Conservation (phyloP, 1,140 invertebrate genomes). For the Drosophila aff. region DNA sequence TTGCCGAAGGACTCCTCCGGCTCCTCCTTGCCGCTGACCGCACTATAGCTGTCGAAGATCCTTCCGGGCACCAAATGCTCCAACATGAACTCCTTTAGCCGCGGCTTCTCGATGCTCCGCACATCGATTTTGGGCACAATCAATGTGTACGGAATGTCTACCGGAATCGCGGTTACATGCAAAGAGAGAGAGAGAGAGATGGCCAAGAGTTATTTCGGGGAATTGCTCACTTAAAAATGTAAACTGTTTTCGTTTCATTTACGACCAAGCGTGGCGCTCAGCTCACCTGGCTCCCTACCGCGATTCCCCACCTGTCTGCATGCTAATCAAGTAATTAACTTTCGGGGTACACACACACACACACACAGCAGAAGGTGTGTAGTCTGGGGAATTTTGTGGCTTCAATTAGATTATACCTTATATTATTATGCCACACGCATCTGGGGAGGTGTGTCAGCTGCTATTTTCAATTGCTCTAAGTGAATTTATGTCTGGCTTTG, state of each 20-base stretch:
- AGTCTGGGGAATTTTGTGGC: conserved; percentile 12
- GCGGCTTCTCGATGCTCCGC: conserved; percentile 85
- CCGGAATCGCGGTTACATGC: conserved; percentile 17
- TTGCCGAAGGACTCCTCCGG: conserved; percentile 78
- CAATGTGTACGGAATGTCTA: conserved; percentile 87
- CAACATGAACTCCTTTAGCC: conserved; percentile 86
- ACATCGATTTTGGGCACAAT: conserved; percentile 87
- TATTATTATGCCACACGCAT: conserved; percentile 41
- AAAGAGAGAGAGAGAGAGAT: conserved; percentile 2
- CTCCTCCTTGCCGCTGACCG: conserved; percentile 61
- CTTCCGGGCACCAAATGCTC: conserved; percentile 87
- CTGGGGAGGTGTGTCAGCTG: conserved; percentile 19
- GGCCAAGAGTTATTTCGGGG: conserved; percentile 13
- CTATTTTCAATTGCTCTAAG: conserved; percentile 18
- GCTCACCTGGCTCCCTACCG: conserved; percentile 26
- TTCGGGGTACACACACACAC: conserved; percentile 3
- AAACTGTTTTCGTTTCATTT: conserved; percentile 63
- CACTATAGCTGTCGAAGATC: conserved; percentile 86
- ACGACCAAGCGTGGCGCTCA: conserved; percentile 19
- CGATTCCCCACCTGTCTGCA: conserved; percentile 40
- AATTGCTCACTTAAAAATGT: conserved; percentile 63
- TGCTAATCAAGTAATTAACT: conserved; percentile 64
- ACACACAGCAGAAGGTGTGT: conserved; percentile 1
- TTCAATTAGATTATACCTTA: conserved; percentile 16
- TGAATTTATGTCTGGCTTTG: conserved; percentile 4